Evolutionary conservation across 2,113 vertebrate genomes (phyloP).

Genomic region (Hippocampus abdominalis): DNA sequence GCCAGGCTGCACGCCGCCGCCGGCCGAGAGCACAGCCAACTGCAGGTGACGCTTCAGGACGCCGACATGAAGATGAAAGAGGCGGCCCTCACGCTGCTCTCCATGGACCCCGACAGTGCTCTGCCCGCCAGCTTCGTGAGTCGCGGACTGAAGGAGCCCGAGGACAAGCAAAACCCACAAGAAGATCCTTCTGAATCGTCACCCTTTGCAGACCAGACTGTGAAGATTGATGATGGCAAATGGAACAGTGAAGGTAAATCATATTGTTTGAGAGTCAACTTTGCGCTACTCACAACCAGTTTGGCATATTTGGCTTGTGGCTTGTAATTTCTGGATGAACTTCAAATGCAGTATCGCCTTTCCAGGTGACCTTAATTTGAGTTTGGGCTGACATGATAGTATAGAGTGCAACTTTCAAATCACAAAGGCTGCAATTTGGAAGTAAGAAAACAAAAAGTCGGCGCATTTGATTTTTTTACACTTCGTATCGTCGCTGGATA

Average conservation of each 20-base stretch:
- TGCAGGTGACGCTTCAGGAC: slow-evolving; percentile 52
- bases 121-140: slow-evolving; percentile 39
- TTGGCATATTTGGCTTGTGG: too few relatives aligned
- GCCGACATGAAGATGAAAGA: slow-evolving; percentile 76
- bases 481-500: too few relatives aligned
- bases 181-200: slow-evolving; percentile 3
- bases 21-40: not conserved
- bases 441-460: too few relatives aligned
- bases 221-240: slow-evolving; percentile 4
- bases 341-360: too few relatives aligned
- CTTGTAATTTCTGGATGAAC: too few relatives aligned
- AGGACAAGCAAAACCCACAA: not conserved
- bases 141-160: slow-evolving; percentile 7
- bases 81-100: slow-evolving; percentile 76
- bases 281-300: too few relatives aligned
- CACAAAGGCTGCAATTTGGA: too few relatives aligned
- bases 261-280: not conserved
- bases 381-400: too few relatives aligned
- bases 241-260: slow-evolving; percentile 37
- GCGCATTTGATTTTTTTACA: too few relatives aligned
- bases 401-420: too few relatives aligned
- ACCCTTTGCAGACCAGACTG: not conserved
- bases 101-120: slow-evolving; percentile 71
- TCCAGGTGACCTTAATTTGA: too few relatives aligned
- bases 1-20: slow-evolving; percentile 28